Evolutionary conservation across 2,113 vertebrate genomes (phyloP).

Genomic region (Condylura cristata): DNA sequence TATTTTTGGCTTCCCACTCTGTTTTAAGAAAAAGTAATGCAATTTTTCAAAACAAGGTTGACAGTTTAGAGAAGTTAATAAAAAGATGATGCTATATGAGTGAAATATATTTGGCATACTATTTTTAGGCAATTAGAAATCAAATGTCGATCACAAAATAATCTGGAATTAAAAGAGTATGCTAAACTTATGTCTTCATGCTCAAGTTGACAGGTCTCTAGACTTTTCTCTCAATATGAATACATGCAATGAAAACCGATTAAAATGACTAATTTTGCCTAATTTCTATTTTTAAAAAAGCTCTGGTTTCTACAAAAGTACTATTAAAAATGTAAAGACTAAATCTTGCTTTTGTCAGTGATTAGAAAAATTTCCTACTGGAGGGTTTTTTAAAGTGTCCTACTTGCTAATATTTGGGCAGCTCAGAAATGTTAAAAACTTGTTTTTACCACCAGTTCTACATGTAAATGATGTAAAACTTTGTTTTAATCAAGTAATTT

Average conservation of each 20-base stretch:
- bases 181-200: constrained; percentile 45
- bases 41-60: constrained; percentile 72
- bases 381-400: neutral
- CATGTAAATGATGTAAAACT: neutral
- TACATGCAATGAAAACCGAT: constrained; percentile 63
- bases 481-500: constrained; percentile 11
- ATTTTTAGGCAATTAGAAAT: constrained; percentile 74
- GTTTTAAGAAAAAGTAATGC: constrained; percentile 62
- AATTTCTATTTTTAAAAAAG: neutral
- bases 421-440: neutral
- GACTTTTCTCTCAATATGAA: constrained; percentile 41
- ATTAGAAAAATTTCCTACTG: constrained; percentile 12
- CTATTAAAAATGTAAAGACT: constrained; percentile 24
- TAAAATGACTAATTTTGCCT: constrained; percentile 50
- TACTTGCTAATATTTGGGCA: neutral
- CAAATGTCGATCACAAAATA: constrained; percentile 63
- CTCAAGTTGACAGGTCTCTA: constrained; percentile 58
- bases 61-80: constrained; percentile 77
- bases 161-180: constrained; percentile 58
- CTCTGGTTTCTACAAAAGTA: neutral
- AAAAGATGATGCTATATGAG: constrained; percentile 58
- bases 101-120: constrained; percentile 65
- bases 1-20: constrained; percentile 56
- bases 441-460: constrained; percentile 25
- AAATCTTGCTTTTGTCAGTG: constrained; percentile 16